Conservation (phyloP, 92 coral and sea anemone species). For the Epizoanthus illoricatus region DNA sequence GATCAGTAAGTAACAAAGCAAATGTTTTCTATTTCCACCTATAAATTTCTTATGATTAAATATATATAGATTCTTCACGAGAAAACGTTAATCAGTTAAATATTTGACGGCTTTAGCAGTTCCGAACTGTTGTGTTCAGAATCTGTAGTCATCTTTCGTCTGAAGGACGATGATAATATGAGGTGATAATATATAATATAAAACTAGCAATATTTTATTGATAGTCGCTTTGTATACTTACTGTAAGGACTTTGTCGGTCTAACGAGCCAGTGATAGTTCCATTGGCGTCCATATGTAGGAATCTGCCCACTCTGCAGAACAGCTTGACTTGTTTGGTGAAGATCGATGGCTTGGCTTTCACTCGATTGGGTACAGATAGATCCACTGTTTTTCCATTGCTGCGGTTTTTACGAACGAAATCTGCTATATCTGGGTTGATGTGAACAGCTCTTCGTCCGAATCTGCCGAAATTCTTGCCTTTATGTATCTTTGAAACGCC, state of each 20-base stretch:
- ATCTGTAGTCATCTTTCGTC: no score
- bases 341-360: constrained; percentile 5
- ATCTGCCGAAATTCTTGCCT: constrained; percentile 21
- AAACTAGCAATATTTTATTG: neutral
- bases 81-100: no score
- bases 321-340: constrained; percentile 44
- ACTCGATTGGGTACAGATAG: constrained; percentile 1
- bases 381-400: constrained; percentile 16
- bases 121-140: no score
- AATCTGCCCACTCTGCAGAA: constrained; percentile 82
- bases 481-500: neutral
- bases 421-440: constrained; percentile 25
- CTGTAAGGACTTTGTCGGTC: constrained; percentile 61
- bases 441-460: constrained; percentile 4
- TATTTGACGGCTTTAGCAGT: no score
- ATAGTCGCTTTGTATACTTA: constrained; percentile 41
- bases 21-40: no score
- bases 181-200: neutral
- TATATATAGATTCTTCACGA: no score
- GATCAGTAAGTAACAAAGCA: no score
- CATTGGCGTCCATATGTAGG: constrained; percentile 70
- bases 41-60: no score
- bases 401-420: constrained; percentile 34
- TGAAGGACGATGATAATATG: no score
- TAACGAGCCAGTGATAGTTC: constrained; percentile 75